A percentile compares a stretch with the other conserved stretches of the same genome.
These are phyloP conservation scores for Standfussiana lucernea DNA, from an alignment of 2,888 invertebrate species.

Conservation along the genomic window DNA sequence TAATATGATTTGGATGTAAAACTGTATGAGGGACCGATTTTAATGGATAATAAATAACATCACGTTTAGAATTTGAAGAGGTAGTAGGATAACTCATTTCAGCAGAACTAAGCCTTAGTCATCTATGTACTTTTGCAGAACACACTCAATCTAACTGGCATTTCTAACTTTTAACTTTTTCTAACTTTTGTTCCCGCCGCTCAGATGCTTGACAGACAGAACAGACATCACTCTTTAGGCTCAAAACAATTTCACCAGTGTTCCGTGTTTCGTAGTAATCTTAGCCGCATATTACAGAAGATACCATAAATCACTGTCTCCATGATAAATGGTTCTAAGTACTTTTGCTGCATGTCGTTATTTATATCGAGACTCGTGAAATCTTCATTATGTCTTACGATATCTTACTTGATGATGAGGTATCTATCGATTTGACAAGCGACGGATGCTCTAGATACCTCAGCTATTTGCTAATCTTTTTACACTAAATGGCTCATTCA, in stretches of 20 bases:
- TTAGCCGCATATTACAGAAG: constrained; percentile 37
- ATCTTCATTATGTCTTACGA: constrained; percentile 30
- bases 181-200: not conserved
- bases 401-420: not conserved
- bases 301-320: constrained; percentile 61
- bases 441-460: not conserved
- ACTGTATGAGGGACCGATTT: not conserved
- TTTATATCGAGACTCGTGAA: constrained; percentile 29
- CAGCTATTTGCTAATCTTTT: constrained; percentile 10
- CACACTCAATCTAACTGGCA: not conserved
- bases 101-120: not conserved
- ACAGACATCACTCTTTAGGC: not conserved
- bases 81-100: not conserved
- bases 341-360: constrained; percentile 53
- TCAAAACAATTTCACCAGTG: constrained; percentile 15
- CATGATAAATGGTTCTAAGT: constrained; percentile 56
- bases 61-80: not conserved
- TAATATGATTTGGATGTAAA: not conserved
- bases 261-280: constrained; percentile 44
- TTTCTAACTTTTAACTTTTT: not conserved
- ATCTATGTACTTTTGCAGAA: not conserved
- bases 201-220: not conserved
- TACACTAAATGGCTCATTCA: not conserved
- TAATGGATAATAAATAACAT: not conserved
- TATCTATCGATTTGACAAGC: constrained; percentile 2